Evolutionary conservation across 2,113 vertebrate genomes (phyloP), one percentile per base, ranked within the genome.

Genomic region (Cranoglanis bouderius): DNA sequence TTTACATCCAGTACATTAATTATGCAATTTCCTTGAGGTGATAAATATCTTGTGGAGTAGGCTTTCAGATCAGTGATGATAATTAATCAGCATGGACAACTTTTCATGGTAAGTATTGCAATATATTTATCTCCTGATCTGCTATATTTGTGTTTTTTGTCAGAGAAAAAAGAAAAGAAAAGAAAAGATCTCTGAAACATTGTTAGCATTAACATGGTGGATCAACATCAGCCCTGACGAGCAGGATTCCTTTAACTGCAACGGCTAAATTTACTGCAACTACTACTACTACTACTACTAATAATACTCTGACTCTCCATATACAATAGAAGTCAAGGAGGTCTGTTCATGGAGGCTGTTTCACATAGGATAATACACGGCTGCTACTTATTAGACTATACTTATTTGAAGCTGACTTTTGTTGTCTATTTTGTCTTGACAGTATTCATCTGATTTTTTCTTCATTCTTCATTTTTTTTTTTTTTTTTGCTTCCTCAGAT

Each of bases 1-100:
- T 90, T 72, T 21, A 65, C 32, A 80, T 82, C 46, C 75, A 82
- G 26, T 63, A 32, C 57, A 83, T 90, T 85, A 88, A 82, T 85
- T 83, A 88, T 82, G 77, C 14, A 49, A 13, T 88, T 29, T 80
- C 13, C 32, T 43, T 70, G 29, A 85, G 29, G 51, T 67, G 53
- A 74, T 82, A 84, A 59, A 87, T 81, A 55, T 85, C 75, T 32
- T 65, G 84, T 59, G 26, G 51, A 55, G 26, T 59, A 82, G 63
- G 26, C 26, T 85, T 81, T 43, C 40, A 87, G 63, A 75, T 70
- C 51, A 81, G 61, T 80, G 35, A 82, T 72, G 63, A 63, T 59
- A 85, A 46, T 88, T 65, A 82, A 75, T 82, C 9, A 59, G 29
- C 55, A 35, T 88, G 49, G 43, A 63, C 61, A 85, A 9, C 32